Percentiles rank a stretch among this genome's conserved stretches.
These are phyloP conservation scores for Ceuthmochares aereus DNA, from an alignment of 2,113 vertebrate genomes.

Conservation along the genomic window DNA sequence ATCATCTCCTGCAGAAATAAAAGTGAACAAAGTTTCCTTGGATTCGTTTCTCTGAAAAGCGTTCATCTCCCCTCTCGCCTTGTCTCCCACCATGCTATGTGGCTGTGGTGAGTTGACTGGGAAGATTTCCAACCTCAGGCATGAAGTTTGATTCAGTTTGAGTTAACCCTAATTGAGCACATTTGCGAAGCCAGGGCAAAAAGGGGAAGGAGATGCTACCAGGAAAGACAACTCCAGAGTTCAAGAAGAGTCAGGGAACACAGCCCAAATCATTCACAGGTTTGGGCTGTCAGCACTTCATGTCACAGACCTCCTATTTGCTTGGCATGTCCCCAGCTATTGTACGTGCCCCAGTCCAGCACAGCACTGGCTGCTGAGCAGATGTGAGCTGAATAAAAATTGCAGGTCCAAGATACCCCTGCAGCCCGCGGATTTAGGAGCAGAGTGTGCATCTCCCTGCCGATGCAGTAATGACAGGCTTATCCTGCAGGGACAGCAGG, in stretches of 20 bases:
- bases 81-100: conserved; percentile 78
- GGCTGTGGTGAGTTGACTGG: conserved; percentile 77
- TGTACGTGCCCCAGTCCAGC: background rate
- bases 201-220: conserved; percentile 29
- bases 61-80: conserved; percentile 77
- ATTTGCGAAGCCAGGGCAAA: conserved; percentile 36
- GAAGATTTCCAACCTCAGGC: conserved; percentile 75
- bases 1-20: conserved; percentile 75
- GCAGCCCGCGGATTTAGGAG: background rate
- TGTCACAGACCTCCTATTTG: background rate
- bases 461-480: background rate
- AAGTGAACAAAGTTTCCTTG: conserved; percentile 78
- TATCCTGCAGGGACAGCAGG: background rate
- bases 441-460: background rate
- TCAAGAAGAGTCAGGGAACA: background rate
- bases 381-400: conserved; percentile 61
- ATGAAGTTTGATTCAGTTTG: conserved; percentile 75
- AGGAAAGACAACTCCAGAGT: background rate
- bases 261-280: background rate
- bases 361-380: background rate
- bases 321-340: conserved; percentile 31
- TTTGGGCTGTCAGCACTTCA: background rate
- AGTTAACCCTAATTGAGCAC: conserved; percentile 81
- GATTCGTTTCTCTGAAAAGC: conserved; percentile 76
- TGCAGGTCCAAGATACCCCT: background rate